Conservation (phyloP, 2,888 invertebrate genomes). For the Zhuqinia jingwanae region DNA sequence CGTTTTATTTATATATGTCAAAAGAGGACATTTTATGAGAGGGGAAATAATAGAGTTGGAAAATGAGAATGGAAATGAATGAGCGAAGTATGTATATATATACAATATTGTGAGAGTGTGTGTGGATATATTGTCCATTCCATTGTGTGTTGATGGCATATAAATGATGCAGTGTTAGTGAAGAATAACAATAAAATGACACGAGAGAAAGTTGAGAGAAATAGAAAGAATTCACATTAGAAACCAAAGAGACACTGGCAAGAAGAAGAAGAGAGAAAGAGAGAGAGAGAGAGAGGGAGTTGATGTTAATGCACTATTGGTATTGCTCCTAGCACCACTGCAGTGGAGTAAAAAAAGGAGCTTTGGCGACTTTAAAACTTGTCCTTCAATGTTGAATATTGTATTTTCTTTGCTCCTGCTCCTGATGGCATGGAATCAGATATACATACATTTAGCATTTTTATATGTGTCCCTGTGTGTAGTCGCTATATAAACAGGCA, state of each 20-base stretch:
- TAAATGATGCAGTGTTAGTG: conserved; percentile 55
- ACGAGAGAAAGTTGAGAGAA: conserved; percentile 34
- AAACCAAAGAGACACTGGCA: conserved; percentile 22
- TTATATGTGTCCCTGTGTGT: too few species aligned
- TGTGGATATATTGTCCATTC: conserved; percentile 56
- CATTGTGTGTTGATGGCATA: conserved; percentile 60
- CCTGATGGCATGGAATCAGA: conserved; percentile 11
- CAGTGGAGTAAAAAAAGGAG: conserved; percentile 24
- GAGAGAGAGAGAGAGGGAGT: neutral
- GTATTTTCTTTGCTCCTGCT: neutral
- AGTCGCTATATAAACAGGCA: neutral
- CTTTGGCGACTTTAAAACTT: conserved; percentile 37
- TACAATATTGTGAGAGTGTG: conserved; percentile 8
- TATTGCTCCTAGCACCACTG: too few species aligned
- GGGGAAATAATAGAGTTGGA: neutral
- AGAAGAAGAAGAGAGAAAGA: too few species aligned
- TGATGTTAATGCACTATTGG: conserved; percentile 60
- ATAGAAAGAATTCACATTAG: conserved; percentile 66
- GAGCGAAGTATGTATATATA: too few species aligned
- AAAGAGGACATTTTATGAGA: neutral
- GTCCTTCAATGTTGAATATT: conserved; percentile 10
- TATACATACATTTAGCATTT: neutral
- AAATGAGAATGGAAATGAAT: too few species aligned
- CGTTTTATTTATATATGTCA: conserved; percentile 23
- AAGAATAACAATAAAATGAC: conserved; percentile 66